A percentile compares a stretch with the other conserved stretches of the same genome.
Conservation (phyloP, 1,140 invertebrate genomes). For the Acromyrmex charruanus region DNA sequence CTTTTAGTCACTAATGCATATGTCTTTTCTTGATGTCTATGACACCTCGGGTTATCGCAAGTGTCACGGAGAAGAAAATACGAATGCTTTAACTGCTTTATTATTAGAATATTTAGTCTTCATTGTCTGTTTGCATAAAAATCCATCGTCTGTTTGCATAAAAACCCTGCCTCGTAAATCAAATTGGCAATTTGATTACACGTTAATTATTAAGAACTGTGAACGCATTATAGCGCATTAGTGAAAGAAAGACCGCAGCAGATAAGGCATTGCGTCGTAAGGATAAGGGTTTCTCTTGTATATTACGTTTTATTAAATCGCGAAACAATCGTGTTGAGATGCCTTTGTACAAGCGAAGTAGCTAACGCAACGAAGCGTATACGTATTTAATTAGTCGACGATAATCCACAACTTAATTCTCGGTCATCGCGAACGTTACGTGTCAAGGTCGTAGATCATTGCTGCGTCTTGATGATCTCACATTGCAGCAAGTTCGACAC, state of each 20-base stretch:
- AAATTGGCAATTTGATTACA: background rate
- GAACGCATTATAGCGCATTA: background rate
- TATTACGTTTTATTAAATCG: background rate
- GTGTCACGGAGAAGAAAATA: constrained; percentile 25
- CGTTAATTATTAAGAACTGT: constrained; percentile 5
- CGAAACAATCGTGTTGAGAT: background rate
- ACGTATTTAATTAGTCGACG: constrained; percentile 61
- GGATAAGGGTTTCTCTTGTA: background rate
- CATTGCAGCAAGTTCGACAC: background rate
- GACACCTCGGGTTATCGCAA: constrained; percentile 22
- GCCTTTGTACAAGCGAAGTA: background rate
- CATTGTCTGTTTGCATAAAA: background rate
- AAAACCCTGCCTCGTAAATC: constrained; percentile 36
- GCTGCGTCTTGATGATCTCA: constrained; percentile 48
- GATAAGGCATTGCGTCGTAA: background rate
- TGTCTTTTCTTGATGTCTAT: background rate
- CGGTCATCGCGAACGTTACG: background rate
- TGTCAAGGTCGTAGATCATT: constrained; percentile 63
- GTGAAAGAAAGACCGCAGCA: background rate
- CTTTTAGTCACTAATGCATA: constrained; percentile 2
- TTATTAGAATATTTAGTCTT: constrained; percentile 25
- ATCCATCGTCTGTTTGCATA: background rate
- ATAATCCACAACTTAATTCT: constrained; percentile 56
- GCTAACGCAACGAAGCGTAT: background rate
- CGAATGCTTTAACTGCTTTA: constrained; percentile 6